Evolutionary conservation across 53 echinoderm and acorn worm species (phyloP).

Genomic region (Henricia sp.): DNA sequence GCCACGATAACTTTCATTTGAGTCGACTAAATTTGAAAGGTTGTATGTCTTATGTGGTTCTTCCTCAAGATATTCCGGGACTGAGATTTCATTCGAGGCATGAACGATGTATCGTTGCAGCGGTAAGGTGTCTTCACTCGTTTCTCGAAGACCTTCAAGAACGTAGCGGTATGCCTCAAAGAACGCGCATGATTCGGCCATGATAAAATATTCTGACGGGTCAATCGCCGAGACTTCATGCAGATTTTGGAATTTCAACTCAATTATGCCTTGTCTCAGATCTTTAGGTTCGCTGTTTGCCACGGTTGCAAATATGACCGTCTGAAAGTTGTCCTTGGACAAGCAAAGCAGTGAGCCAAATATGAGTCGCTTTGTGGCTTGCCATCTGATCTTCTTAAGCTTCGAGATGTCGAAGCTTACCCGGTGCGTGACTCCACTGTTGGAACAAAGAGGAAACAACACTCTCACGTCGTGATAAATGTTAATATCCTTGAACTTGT

Average conservation of each 20-base stretch:
- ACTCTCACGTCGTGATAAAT: conserved; percentile 46
- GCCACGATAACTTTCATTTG: neutral
- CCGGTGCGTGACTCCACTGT: conserved; percentile 33
- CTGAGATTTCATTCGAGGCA: conserved; percentile 19
- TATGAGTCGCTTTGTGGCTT: conserved; percentile 75
- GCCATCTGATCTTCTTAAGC: conserved; percentile 69
- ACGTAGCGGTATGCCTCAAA: conserved; percentile 96
- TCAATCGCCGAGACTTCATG: neutral
- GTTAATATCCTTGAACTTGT: conserved; percentile 31
- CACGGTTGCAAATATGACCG: conserved; percentile 74
- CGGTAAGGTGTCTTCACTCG: conserved; percentile 64
- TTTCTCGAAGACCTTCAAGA: conserved; percentile 68
- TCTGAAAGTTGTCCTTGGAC: conserved; percentile 72
- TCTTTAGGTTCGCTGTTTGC: conserved; percentile 69
- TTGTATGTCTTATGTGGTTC: conserved; percentile 48
- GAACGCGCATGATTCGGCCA: conserved; percentile 90
- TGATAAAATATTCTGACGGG: conserved; percentile 72
- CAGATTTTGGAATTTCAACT: conserved; percentile 54
- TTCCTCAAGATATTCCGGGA: conserved; percentile 69
- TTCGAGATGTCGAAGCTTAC: conserved; percentile 56
- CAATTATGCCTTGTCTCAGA: conserved; percentile 62
- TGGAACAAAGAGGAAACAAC: conserved; percentile 1
- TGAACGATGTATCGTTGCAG: conserved; percentile 74
- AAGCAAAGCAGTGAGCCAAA: conserved; percentile 83
- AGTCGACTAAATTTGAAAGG: conserved; percentile 37